These are phyloP conservation scores for Strix occidentalis DNA, from an alignment of 2,797 vertebrate genomes.

Conservation along the genomic window DNA sequence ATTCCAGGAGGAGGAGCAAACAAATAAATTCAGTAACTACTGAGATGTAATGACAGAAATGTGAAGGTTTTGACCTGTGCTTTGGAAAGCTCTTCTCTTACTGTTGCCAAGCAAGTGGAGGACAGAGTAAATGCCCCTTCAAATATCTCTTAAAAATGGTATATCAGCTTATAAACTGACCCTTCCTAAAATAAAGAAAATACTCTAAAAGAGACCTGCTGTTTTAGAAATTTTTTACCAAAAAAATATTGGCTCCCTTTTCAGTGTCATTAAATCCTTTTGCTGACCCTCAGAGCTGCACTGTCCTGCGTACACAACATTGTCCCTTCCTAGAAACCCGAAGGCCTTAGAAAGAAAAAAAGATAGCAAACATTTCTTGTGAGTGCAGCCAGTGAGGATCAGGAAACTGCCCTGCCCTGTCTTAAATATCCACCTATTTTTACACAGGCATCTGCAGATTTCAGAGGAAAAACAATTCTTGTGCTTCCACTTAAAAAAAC, in stretches of 20 bases:
- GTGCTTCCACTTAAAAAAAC: neutral
- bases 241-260: neutral
- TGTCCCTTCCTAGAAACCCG: neutral
- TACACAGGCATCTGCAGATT: neutral
- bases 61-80: neutral
- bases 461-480: neutral
- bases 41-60: neutral
- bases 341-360: neutral
- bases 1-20: neutral
- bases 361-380: neutral
- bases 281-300: neutral
- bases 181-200: neutral
- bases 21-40: neutral
- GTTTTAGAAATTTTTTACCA: neutral
- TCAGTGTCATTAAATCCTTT: neutral
- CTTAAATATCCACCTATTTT: neutral
- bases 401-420: neutral
- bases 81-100: neutral
- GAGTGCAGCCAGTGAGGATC: neutral
- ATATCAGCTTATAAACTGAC: neutral
- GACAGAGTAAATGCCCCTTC: neutral
- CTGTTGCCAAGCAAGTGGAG: neutral
- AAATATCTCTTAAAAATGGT: neutral
- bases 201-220: neutral
- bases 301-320: neutral